Base-by-base conservation (phyloP, 2,888 invertebrate species). In the Deilephila porcellus region DNA sequence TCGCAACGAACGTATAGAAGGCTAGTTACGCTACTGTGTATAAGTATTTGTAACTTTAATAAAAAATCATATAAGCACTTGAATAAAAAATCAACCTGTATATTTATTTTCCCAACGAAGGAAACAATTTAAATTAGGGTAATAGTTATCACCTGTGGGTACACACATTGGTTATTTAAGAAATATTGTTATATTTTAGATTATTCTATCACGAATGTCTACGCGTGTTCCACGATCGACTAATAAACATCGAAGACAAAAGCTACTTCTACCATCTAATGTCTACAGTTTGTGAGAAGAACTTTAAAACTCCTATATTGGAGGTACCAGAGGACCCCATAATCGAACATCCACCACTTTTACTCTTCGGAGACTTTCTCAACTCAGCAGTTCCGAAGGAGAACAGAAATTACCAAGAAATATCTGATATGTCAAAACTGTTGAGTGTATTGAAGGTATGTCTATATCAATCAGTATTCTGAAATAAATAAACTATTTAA, bases 141-240 rank as follows among this genome's bases (percentile, higher is more conserved):
- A 20, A 52, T 25, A 25, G 53, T 53, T 29, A 19, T 45, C 20
- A 25, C 25, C 25, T 25, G 25, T 25, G 25, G 25, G 25, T 25
- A 25, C 25, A 25, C 25, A 25, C 25, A 17, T 17, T 14, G 34
- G 6, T 7, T 52, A 5, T 52, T 52, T 32, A 52, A 45, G 11
- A 2, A 45, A 45, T 45, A 45, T 14, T 14, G 11, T 29, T 71
- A 14, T 45, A 74, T 86, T 90, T 4, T 83, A 97, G 98, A 79
- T 91, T 99, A 11, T 99, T 98, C 93, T 98, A 97, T 80, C 99
- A 99, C 87, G 99, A 99, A 91, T 97, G 98, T 74, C 96, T 98
- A 74, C 95, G 99, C 37, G 98, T 98, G 3, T 99, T 98, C 88
- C 98, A 98, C 90, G 99, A 99, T 88, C 97, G 98, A 0, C 93